Percentiles rank a stretch among this genome's conserved stretches.
These are phyloP conservation scores for Psittacus erithacus DNA, from an alignment of 2,113 vertebrate species.

Conservation along the genomic window DNA sequence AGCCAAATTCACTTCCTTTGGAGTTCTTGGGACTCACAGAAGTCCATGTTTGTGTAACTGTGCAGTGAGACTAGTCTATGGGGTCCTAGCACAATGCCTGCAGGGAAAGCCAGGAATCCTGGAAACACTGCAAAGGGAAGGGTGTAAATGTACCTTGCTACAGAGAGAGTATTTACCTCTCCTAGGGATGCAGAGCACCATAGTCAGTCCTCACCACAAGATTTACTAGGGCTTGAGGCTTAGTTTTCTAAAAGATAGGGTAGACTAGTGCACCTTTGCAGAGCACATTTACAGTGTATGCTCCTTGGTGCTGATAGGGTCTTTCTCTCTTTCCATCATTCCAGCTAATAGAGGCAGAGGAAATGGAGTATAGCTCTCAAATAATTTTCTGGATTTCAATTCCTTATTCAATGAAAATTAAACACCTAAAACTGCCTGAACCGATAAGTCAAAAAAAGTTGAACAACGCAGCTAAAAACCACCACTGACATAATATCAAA, in stretches of 20 bases:
- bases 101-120: background rate
- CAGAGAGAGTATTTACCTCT: background rate
- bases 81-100: background rate
- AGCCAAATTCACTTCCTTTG: background rate
- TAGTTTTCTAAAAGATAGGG: background rate
- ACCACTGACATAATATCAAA: background rate
- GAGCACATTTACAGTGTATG: background rate
- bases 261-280: background rate
- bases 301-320: background rate
- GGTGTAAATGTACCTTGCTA: background rate
- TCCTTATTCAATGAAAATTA: background rate
- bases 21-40: background rate
- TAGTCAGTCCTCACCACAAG: background rate
- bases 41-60: background rate
- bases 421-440: background rate
- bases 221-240: background rate
- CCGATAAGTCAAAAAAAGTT: background rate
- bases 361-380: background rate
- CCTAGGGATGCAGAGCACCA: background rate
- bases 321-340: background rate
- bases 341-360: background rate
- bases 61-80: background rate
- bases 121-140: background rate
- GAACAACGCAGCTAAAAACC: background rate
- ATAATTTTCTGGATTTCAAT: background rate